Percentiles rank a stretch among this genome's conserved stretches.
Conservation (phyloP, 2,113 vertebrate genomes). For the Calcarius ornatus region DNA sequence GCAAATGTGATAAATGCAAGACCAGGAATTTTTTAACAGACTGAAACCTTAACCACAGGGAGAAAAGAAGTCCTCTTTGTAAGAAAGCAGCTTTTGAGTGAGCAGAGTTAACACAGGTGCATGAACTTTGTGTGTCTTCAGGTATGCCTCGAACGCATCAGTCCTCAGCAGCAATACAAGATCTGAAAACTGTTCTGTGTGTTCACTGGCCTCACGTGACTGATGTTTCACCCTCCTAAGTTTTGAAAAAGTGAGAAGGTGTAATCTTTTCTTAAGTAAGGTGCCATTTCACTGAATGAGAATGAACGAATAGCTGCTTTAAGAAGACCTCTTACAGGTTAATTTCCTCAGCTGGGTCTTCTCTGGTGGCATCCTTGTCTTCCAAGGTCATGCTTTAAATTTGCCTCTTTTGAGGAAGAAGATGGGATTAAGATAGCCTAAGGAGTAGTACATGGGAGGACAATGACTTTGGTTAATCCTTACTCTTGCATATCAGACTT, state of each 20-base stretch:
- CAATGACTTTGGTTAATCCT: constrained; percentile 29
- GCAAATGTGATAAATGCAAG: not conserved
- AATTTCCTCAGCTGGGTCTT: not conserved
- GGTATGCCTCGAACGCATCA: constrained; percentile 21
- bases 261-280: not conserved
- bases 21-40: not conserved
- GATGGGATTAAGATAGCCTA: not conserved
- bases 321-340: not conserved
- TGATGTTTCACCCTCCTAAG: not conserved
- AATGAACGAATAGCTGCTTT: not conserved
- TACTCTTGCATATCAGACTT: not conserved
- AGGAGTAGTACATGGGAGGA: constrained; percentile 3
- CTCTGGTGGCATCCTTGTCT: not conserved
- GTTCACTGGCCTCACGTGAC: not conserved
- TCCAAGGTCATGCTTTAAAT: not conserved
- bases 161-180: not conserved
- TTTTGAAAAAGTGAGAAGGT: not conserved
- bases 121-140: not conserved
- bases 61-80: not conserved
- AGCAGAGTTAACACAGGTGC: not conserved
- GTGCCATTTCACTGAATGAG: not conserved
- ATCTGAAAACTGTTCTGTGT: not conserved
- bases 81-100: not conserved
- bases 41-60: not conserved
- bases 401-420: not conserved